phyloP scores from a whole-genome alignment of 2,113 vertebrate species.

The Oreotragus oreotragus region DNA sequence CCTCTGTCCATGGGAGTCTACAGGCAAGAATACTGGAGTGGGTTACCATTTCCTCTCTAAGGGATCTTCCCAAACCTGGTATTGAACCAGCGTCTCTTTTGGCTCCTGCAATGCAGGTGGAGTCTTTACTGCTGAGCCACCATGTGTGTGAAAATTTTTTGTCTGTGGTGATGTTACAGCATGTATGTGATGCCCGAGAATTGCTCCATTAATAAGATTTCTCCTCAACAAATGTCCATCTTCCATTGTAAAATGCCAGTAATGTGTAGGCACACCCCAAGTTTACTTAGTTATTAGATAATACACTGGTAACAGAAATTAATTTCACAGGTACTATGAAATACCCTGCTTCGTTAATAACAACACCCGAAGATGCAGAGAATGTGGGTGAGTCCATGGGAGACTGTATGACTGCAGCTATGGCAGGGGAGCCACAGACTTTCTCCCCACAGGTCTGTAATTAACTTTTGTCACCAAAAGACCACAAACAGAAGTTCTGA shows the following conservation, averaged over 20 bases:
- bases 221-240: background rate
- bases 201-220: background rate
- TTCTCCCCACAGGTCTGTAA: background rate
- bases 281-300: background rate
- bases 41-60: background rate
- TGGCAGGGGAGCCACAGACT: rapidly evolving
- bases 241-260: background rate
- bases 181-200: background rate
- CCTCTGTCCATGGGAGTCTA: background rate
- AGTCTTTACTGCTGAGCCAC: background rate
- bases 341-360: background rate
- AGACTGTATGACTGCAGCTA: rapidly evolving
- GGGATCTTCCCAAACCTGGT: background rate
- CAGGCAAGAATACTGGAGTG: background rate
- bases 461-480: background rate
- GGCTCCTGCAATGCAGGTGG: background rate
- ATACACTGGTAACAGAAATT: background rate
- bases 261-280: background rate
- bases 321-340: background rate
- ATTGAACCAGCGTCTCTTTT: background rate
- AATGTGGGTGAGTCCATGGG: background rate
- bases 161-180: background rate
- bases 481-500: background rate
- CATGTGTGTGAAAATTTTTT: background rate
- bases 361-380: background rate